Evolutionary conservation across 2,888 invertebrate genomes (phyloP).

Genomic region (Dynastes grantii): DNA sequence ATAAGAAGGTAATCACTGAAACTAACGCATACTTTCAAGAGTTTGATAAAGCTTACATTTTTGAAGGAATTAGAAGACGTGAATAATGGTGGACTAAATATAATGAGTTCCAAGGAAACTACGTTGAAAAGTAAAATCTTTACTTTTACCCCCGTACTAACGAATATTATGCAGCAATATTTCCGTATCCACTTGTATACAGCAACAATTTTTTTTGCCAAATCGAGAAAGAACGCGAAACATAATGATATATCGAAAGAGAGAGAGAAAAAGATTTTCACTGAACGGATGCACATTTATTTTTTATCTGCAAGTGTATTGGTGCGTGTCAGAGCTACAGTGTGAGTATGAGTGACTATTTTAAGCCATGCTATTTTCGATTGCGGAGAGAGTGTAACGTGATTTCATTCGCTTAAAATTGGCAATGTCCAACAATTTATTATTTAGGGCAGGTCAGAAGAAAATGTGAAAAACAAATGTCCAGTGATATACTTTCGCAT

Average conservation of each 20-base stretch:
- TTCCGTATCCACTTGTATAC: no score
- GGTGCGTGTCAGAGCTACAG: not conserved
- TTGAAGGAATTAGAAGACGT: no score
- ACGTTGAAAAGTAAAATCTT: no score
- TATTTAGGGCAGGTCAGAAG: slow-evolving; percentile 58
- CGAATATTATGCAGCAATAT: no score
- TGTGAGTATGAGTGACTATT: slow-evolving; percentile 26
- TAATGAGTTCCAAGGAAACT: no score
- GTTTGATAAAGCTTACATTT: no score
- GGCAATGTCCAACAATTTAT: slow-evolving; percentile 55
- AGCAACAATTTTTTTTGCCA: not conserved
- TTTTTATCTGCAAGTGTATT: slow-evolving; percentile 17
- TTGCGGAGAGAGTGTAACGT: slow-evolving; percentile 31
- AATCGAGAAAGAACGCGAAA: not conserved
- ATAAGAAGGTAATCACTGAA: no score
- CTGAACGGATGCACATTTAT: slow-evolving; percentile 18
- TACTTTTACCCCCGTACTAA: no score
- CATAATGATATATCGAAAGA: not conserved
- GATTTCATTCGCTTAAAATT: slow-evolving; percentile 47
- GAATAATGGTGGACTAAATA: no score
- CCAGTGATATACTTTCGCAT: slow-evolving; percentile 16
- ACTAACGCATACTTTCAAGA: no score
- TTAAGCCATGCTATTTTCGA: slow-evolving; percentile 33
- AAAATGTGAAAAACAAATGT: slow-evolving; percentile 35
- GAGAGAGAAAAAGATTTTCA: not conserved